Evolutionary conservation across 2,113 vertebrate genomes (phyloP).

Genomic region (Clarias gariepinus): DNA sequence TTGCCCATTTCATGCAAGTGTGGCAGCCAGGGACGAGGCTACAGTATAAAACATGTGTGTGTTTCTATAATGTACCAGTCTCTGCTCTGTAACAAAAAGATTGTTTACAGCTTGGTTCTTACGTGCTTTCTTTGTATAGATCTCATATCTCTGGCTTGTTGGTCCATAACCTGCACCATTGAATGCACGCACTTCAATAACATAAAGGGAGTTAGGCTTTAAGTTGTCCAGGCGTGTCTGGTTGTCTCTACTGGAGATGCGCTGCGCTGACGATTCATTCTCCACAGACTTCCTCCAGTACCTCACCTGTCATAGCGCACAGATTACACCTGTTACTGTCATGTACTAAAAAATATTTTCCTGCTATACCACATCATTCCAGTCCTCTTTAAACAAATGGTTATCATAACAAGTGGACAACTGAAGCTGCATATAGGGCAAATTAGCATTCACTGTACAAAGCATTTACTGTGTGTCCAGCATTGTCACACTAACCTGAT

Average conservation of each 20-base stretch:
- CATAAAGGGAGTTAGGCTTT: constrained; percentile 81
- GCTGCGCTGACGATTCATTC: constrained; percentile 81
- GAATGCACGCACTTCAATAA: constrained; percentile 84
- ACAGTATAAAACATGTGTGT: neutral
- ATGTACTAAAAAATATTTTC: neutral
- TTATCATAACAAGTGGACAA: neutral
- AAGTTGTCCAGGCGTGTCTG: constrained; percentile 85
- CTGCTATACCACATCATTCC: neutral
- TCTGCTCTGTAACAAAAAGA: neutral
- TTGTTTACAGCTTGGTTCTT: constrained; percentile 59
- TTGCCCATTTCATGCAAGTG: neutral
- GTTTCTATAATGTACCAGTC: neutral
- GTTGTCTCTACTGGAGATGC: constrained; percentile 77
- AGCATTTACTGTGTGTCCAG: neutral
- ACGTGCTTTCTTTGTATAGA: constrained; percentile 91
- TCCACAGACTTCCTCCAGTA: constrained; percentile 83
- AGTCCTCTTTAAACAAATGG: neutral
- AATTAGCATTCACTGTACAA: constrained; percentile 6
- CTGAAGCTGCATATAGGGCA: neutral
- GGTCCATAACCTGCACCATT: constrained; percentile 91
- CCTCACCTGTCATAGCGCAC: constrained; percentile 75
- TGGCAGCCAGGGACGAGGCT: neutral
- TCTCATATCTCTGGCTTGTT: constrained; percentile 70
- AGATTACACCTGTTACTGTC: neutral
- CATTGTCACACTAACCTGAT: constrained; percentile 79